These are phyloP conservation scores for Prochilodus magdalenae DNA, from an alignment of 2,113 vertebrate species.

Conservation along the genomic window DNA sequence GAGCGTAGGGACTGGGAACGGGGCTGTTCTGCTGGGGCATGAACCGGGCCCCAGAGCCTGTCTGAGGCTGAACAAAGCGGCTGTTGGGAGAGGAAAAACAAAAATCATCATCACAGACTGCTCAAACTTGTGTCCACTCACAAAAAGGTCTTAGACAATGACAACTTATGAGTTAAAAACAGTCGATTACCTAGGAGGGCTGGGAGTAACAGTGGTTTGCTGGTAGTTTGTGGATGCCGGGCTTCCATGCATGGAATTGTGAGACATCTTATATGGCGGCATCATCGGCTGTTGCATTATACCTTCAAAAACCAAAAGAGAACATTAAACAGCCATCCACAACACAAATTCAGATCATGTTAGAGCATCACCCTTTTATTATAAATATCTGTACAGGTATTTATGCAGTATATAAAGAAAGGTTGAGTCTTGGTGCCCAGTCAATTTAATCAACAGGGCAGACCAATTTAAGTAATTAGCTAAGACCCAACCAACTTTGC, in stretches of 20 bases:
- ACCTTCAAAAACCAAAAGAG: slow-evolving; percentile 74
- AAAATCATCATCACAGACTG: background rate
- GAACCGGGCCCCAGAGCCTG: slow-evolving; percentile 90
- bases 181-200: slow-evolving; percentile 90
- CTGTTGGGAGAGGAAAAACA: slow-evolving; percentile 68
- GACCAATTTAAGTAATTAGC: too few relatives aligned
- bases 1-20: slow-evolving; percentile 96
- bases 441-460: too few relatives aligned
- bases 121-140: background rate
- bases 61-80: slow-evolving; percentile 92
- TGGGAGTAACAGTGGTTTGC: slow-evolving; percentile 94
- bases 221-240: slow-evolving; percentile 97
- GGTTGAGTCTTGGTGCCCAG: background rate
- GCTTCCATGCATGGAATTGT: slow-evolving; percentile 97
- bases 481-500: too few relatives aligned
- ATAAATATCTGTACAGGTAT: too few relatives aligned
- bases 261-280: slow-evolving; percentile 94
- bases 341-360: too few relatives aligned
- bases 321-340: background rate
- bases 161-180: background rate
- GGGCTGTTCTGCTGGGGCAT: slow-evolving; percentile 95
- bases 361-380: too few relatives aligned
- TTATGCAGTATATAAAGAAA: background rate
- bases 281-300: slow-evolving; percentile 88
- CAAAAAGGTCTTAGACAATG: background rate